Evolutionary conservation across 2,797 vertebrate genomes (phyloP), one percentile per base, ranked within the genome.

Genomic region (Knipowitschia caucasica): DNA sequence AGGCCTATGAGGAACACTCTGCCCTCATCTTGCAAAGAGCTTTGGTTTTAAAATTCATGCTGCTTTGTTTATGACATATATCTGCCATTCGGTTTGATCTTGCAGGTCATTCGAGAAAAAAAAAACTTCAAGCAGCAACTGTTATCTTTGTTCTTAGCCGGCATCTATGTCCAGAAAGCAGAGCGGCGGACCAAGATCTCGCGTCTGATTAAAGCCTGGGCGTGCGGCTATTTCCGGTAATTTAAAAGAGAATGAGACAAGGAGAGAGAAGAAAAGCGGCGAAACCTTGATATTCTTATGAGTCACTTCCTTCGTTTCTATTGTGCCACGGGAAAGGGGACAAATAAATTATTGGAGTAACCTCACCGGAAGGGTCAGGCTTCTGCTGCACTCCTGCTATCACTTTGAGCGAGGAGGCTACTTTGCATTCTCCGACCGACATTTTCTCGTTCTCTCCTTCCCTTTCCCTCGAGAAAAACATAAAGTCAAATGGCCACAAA

Each of bases 271-370:
- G 24, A 52, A 25, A 54, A 56, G n/a, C n/a, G n/a, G n/a, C n/a
- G 36, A 63, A 60, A 69, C 58, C 55, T 67, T 76, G 49, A 67
- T 29, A 42, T 69, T 64, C 74, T 67, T 53, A 64, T 63, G 23
- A 80, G 64, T 81, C n/a, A 62, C 64, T 64, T 57, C 47, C 61
- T 64, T 66, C 35, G 53, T 40, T 62, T 26, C 59, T 71, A 25
- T 60, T 46, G 17, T 33, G 14, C 40, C 53, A 71, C 44, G 66
- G 68, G 58, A 30, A 59, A 21, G 27, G 55, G 63, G 31, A 45
- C 63, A 71, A 70, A 78, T 69, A 78, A 78, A 84, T 88, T 69
- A 78, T n/a, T n/a, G 71, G 83, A 74, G 68, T 75, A 82, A 80
- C 75, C 75, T 82, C 64, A 24, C 45, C 58, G 62, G 73, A 68